Conservation (phyloP, 2,888 invertebrate genomes). For the Zhuqinia jingwanae region DNA sequence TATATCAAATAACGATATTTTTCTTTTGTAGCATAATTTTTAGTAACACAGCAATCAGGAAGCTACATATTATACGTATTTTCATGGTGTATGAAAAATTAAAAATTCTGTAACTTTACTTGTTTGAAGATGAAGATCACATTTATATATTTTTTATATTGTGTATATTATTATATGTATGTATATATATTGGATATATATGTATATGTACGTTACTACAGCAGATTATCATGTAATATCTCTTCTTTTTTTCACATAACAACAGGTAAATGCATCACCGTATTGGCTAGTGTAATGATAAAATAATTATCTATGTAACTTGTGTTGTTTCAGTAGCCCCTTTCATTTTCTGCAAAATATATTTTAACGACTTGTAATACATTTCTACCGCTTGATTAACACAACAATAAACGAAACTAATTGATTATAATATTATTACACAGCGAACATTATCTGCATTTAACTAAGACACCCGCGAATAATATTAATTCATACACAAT, state of each 20-base stretch:
- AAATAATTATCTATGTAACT: too few species aligned
- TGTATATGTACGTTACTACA: conserved; percentile 29
- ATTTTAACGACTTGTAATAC: background rate
- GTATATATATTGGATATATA: too few species aligned
- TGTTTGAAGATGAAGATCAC: conserved; percentile 62
- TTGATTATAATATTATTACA: conserved; percentile 17
- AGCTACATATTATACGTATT: conserved; percentile 48
- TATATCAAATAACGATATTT: conserved; percentile 27
- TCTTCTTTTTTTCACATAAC: background rate
- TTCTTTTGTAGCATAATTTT: conserved; percentile 32
- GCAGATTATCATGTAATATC: conserved; percentile 9
- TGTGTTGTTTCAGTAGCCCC: too few species aligned
- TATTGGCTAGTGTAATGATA: background rate
- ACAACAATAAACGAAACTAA: background rate
- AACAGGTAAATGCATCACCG: conserved; percentile 57
- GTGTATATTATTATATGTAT: background rate
- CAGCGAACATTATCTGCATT: conserved; percentile 27
- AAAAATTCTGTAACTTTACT: conserved; percentile 68
- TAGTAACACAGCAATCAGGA: conserved; percentile 72
- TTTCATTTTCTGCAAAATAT: too few species aligned
- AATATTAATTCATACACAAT: conserved; percentile 5
- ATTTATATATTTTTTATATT: conserved; percentile 13
- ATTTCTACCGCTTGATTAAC: background rate
- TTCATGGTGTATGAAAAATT: conserved; percentile 65
- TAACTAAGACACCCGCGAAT: conserved; percentile 58